Base-by-base conservation (phyloP, 1,140 invertebrate genomes). In the Drosophila ironensis region DNA sequence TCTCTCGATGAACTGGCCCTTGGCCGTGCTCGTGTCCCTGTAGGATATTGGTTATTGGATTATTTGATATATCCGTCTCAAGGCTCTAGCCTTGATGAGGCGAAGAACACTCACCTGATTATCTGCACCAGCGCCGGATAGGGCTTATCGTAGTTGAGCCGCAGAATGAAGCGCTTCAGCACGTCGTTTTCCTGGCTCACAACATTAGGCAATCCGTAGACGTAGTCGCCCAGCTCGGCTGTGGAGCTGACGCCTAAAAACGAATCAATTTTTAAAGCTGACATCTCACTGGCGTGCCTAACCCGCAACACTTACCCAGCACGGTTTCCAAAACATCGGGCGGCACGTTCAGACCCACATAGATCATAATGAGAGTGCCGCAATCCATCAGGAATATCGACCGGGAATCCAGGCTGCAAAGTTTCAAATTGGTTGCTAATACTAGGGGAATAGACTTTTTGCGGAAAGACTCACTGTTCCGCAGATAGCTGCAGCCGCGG, bases 381-480 rank as follows among this genome's bases (percentile, higher is more conserved):
- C 94, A 93, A 90, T 99, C 98, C 90, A 99, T 91, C 1, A 99
- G 91, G 89, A 98, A 99, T 11, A 96, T 95, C 7, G 98, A 98
- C 70, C 94, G 94, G 4, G 95, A 93, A 87, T 98, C 96, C 47
- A 99, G 88, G 84, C 92, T 93, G 71, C 57, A 64, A 54, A 33
- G 16, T 28, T 47, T 37, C 19, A 5, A 40, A 38, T 35, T 0
- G 7, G 2, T 16, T 11, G 11, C 3, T 0, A 11, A 33, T 11
- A 33, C 4, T 33, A n/a, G 2, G 11, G 1, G n/a, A 11, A 33
- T 30, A 30, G n/a, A n/a, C n/a, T n/a, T n/a, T 30, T n/a, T 30
- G n/a, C 3, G 11, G 11, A 1, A 42, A 20, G 40, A 87, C 84
- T 75, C 73, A 93, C 92, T 93, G 93, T 71, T 94, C 93, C 9